Evolutionary conservation across 2,113 vertebrate species (phyloP).

Genomic region (Strix uralensis): DNA sequence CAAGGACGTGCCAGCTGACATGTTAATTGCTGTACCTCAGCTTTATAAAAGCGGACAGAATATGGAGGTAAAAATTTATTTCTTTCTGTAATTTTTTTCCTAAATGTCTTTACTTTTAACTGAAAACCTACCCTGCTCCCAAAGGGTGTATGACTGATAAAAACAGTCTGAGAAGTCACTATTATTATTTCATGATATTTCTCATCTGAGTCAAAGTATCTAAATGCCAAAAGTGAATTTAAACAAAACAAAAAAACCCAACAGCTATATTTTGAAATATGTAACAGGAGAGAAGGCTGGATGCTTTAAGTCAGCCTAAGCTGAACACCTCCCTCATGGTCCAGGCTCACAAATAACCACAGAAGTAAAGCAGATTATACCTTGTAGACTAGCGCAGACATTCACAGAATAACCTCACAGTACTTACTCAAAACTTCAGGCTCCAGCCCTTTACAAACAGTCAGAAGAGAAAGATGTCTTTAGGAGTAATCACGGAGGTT

Average conservation of each 20-base stretch:
- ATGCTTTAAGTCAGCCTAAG: not conserved
- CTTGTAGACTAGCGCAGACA: not conserved
- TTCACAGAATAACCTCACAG: not conserved
- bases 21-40: constrained; percentile 86
- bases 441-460: not conserved
- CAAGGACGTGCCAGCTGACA: constrained; percentile 87
- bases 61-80: constrained; percentile 81
- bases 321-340: not conserved
- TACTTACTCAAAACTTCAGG: not conserved
- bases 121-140: not conserved
- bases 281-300: not conserved
- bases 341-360: not conserved
- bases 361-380: not conserved
- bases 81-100: not conserved
- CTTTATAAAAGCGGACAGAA: constrained; percentile 93
- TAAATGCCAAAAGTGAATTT: not conserved
- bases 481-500: not conserved
- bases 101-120: not conserved
- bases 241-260: not conserved
- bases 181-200: not conserved
- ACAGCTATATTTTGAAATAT: not conserved
- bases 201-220: not conserved
- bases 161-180: not conserved
- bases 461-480: not conserved
- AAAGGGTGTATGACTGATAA: not conserved